Evolutionary conservation across 1,140 invertebrate species (phyloP), one percentile per base, ranked within the genome.

Genomic region (Bombus affinis): DNA sequence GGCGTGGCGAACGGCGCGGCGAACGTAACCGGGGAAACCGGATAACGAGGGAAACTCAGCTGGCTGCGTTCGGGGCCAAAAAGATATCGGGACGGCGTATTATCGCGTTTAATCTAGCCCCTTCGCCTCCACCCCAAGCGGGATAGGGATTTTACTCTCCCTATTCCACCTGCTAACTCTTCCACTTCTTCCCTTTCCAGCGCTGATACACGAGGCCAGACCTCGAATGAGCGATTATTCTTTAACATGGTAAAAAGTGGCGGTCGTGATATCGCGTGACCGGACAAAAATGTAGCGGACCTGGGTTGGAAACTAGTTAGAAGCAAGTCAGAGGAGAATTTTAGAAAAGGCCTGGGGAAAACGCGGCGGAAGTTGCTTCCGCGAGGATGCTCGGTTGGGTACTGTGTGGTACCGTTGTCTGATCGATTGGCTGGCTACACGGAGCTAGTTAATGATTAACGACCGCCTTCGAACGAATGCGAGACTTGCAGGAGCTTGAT

Each of bases 61-160:
- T 68, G 18, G 66, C 66, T 68, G 66, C 18, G 65, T 32, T n/a
- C 15, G 65, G 18, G n/a, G 32, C 65, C n/a, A 35, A 66, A 62
- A 62, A 62, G 88, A 83, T 90, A 90, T 85, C 88, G 44, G 44
- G 37, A 73, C 68, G 81, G 84, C 53, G 81, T 89, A 78, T 90
- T 89, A 90, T 90, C 89, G 74, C 59, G 78, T 85, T 89, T 82
- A 87, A 90, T 90, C 89, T 78, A 57, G 53, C 70, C 72, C 78
- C 85, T 73, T 82, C n/a, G 39, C 42, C n/a, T 25, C 47, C 28
- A 32, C 5, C 57, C 39, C 5, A 53, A 53, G 18, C 47, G 5
- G 47, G 47, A 53, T 53, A 32, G 37, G 65, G 65, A 59, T 70
- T 72, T 53, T 44, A 18, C 35, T 32, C 32, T 13, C 62, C 32